phyloP scores from a whole-genome alignment of 2,888 invertebrate species.

The Melipona bicolor region DNA sequence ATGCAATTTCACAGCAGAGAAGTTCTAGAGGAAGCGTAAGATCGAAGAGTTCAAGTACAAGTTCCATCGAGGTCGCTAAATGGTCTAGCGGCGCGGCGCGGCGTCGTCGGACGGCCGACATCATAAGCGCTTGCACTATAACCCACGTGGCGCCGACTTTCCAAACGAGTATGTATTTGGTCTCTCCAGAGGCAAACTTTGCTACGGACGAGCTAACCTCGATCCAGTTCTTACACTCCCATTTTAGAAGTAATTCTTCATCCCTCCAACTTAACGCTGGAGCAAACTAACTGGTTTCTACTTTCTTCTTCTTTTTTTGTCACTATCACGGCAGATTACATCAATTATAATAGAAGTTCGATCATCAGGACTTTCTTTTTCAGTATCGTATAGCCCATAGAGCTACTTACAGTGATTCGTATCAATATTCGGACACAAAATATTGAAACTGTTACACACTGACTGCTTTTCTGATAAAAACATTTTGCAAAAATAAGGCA shows the following conservation, averaged over 20 bases:
- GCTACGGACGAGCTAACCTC: background rate
- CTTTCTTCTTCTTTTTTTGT: no score
- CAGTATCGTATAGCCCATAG: no score
- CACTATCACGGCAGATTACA: no score
- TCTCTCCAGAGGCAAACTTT: background rate
- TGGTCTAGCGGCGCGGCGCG: background rate
- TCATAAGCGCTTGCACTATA: background rate
- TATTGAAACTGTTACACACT: no score
- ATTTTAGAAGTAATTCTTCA: background rate
- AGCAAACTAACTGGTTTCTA: background rate
- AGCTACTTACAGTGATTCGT: no score
- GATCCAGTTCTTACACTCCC: background rate
- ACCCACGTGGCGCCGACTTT: background rate
- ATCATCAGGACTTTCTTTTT: no score
- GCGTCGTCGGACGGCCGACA: background rate
- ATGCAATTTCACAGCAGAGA: background rate
- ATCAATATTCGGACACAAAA: no score
- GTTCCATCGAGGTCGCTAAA: slow-evolving; percentile 6
- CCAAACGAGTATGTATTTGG: background rate
- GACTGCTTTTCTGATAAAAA: no score
- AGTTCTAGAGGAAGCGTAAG: background rate
- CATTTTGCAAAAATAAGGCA: no score
- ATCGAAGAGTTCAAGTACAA: slow-evolving; percentile 7
- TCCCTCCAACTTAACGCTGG: background rate
- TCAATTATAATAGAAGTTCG: no score